phyloP scores from a whole-genome alignment of 2,888 invertebrate species.

The Hypomecis punctinalis region DNA sequence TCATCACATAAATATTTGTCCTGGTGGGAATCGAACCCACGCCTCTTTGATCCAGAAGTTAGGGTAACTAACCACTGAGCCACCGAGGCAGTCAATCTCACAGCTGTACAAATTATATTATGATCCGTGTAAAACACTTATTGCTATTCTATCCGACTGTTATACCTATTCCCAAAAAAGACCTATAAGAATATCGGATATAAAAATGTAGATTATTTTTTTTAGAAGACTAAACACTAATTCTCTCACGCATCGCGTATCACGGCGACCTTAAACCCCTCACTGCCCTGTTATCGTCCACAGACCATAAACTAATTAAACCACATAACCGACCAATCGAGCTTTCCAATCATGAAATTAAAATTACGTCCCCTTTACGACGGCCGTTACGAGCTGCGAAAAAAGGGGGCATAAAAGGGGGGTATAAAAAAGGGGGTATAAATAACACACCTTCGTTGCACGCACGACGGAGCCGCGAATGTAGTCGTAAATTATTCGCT shows the following conservation, averaged over 20 bases:
- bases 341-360: slow-evolving; percentile 85
- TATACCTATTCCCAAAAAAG: too few species aligned
- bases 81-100: too few species aligned
- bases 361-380: slow-evolving; percentile 83
- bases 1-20: too few species aligned
- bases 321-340: slow-evolving; percentile 82
- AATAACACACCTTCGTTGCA: slow-evolving; percentile 83
- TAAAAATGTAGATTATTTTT: too few species aligned
- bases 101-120: too few species aligned
- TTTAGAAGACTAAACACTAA: too few species aligned
- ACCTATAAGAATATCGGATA: too few species aligned
- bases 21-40: too few species aligned
- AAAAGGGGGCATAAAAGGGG: slow-evolving; percentile 84
- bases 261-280: slow-evolving; percentile 56
- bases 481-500: slow-evolving; percentile 79
- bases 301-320: slow-evolving; percentile 82
- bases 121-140: too few species aligned
- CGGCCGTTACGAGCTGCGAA: slow-evolving; percentile 84
- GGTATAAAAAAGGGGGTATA: slow-evolving; percentile 82
- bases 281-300: slow-evolving; percentile 71
- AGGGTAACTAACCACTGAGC: too few species aligned
- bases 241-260: slow-evolving; percentile 5
- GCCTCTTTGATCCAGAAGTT: too few species aligned
- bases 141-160: too few species aligned
- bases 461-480: slow-evolving; percentile 72